phyloP scores from a whole-genome alignment of 2,113 vertebrate species.

The Lasiurus cinereus region DNA sequence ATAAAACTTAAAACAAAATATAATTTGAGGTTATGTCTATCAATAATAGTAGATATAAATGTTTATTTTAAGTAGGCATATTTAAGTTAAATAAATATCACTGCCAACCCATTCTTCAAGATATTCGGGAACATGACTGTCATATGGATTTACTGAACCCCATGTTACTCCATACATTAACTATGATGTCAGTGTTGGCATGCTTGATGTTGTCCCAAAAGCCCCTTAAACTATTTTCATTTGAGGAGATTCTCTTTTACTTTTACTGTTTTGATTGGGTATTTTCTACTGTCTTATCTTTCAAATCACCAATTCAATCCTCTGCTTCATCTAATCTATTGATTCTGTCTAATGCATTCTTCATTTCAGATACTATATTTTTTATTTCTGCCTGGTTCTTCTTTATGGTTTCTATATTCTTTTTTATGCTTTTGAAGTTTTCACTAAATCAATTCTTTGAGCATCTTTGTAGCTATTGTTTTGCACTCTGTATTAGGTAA shows the following conservation, averaged over 20 bases:
- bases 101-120: neutral
- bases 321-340: neutral
- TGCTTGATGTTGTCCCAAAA: neutral
- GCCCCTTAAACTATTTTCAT: neutral
- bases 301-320: neutral
- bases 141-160: neutral
- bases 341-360: neutral
- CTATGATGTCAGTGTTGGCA: neutral
- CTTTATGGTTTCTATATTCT: neutral
- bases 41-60: neutral
- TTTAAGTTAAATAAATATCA: slow-evolving; percentile 22
- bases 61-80: neutral
- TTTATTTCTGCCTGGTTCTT: neutral
- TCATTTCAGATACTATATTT: neutral
- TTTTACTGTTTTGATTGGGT: neutral
- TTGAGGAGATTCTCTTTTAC: neutral
- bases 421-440: neutral
- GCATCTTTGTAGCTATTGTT: neutral
- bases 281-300: neutral
- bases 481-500: neutral
- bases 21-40: neutral
- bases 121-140: neutral
- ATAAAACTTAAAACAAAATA: slow-evolving; percentile 10
- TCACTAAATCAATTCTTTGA: neutral
- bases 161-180: neutral